These are phyloP conservation scores for Perognathus longimembris DNA, from an alignment of 2,113 vertebrate species.

Conservation along the genomic window DNA sequence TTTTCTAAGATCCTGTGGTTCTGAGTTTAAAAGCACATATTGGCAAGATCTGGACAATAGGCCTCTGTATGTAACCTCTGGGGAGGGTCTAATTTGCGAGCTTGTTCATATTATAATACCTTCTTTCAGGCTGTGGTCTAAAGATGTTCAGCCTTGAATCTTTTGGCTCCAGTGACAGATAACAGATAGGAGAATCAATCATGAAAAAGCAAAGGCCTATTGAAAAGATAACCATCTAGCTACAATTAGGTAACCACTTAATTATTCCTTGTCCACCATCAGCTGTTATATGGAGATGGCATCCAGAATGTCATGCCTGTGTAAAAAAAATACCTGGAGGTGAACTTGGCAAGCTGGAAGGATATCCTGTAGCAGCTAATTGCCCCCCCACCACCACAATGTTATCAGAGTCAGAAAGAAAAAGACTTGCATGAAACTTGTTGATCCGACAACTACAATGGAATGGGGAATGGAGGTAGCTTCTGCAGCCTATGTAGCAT, in stretches of 20 bases:
- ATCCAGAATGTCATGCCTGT: neutral
- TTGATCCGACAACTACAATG: neutral
- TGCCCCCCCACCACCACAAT: neutral
- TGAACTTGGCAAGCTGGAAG: slow-evolving; percentile 1
- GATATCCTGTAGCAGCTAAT: neutral
- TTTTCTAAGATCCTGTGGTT: neutral
- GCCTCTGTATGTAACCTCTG: neutral
- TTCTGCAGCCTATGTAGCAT: neutral
- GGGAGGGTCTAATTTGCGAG: neutral
- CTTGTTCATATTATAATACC: neutral
- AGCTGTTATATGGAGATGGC: slow-evolving; percentile 30
- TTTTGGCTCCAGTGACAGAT: slow-evolving; percentile 7
- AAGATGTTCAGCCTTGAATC: neutral
- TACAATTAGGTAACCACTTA: neutral
- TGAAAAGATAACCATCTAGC: slow-evolving; percentile 63
- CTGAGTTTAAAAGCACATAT: neutral
- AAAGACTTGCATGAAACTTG: neutral
- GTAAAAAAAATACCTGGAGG: slow-evolving; percentile 13
- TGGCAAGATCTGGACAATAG: neutral
- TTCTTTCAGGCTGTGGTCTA: neutral
- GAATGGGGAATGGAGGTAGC: neutral
- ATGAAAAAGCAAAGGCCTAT: slow-evolving; percentile 41
- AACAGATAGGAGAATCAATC: slow-evolving; percentile 34
- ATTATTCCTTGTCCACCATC: slow-evolving; percentile 53
- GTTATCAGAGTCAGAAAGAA: neutral